phyloP scores from a whole-genome alignment of 2,797 vertebrate species.

The Tenualosa ilisha region DNA sequence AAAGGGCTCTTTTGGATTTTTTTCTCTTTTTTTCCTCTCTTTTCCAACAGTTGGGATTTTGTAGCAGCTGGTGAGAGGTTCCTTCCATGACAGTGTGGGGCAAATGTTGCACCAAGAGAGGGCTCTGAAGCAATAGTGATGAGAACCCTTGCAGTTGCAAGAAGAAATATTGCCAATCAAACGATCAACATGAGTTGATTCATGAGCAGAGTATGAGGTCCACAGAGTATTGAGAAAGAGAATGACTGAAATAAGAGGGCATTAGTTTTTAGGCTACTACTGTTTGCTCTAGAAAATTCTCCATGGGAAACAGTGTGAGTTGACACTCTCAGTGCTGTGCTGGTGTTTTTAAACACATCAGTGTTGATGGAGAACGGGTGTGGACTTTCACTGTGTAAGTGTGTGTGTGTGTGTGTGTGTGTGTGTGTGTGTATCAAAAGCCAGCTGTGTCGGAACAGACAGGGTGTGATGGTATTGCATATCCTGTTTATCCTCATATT shows the following conservation, averaged over 20 bases:
- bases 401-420: background rate
- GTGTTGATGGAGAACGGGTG: background rate
- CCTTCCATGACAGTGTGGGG: background rate
- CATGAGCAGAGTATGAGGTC: background rate
- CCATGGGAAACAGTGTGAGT: background rate
- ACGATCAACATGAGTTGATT: background rate
- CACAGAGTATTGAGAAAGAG: background rate
- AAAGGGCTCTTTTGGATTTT: background rate
- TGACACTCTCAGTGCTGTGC: background rate
- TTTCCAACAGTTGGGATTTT: background rate
- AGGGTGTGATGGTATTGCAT: slow-evolving; percentile 49
- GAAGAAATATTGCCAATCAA: background rate
- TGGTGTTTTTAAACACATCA: slow-evolving; percentile 12
- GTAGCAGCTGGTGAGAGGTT: background rate
- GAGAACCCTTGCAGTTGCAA: background rate
- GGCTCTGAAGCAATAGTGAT: background rate
- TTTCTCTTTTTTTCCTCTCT: background rate
- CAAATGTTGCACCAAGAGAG: background rate
- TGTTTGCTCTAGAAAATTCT: background rate
- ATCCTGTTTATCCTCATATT: slow-evolving; percentile 57
- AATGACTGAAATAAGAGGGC: background rate
- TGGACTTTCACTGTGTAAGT: background rate
- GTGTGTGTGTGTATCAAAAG: slow-evolving; percentile 17
- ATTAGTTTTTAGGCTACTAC: background rate
- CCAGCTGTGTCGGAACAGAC: slow-evolving; percentile 45